Percentiles rank a stretch among this genome's conserved stretches.
Evolutionary conservation across 2,888 invertebrate species (phyloP).

Genomic region (Hirtodrosophila confusa): DNA sequence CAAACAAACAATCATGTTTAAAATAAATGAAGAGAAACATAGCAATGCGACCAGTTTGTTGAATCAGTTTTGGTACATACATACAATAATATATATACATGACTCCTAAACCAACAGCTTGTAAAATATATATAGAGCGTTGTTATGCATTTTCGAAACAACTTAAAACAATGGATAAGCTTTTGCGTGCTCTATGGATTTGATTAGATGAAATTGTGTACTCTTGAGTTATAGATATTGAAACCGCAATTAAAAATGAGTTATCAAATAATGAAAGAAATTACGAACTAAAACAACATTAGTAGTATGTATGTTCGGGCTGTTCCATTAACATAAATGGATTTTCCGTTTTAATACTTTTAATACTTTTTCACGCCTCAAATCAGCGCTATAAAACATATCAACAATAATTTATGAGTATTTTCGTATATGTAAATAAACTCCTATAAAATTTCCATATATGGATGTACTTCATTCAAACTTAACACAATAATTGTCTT

Average conservation of each 20-base stretch:
- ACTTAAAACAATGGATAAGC: slow-evolving; percentile 33
- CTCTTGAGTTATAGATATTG: slow-evolving; percentile 11
- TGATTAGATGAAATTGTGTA: slow-evolving; percentile 18
- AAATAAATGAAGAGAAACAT: slow-evolving; percentile 31
- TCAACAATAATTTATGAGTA: slow-evolving; percentile 36
- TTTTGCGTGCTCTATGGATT: slow-evolving; percentile 30
- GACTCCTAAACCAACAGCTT: slow-evolving; percentile 27
- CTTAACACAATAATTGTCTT: slow-evolving; percentile 40
- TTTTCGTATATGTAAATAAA: slow-evolving; percentile 56
- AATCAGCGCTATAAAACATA: slow-evolving; percentile 28
- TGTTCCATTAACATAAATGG: slow-evolving; percentile 15
- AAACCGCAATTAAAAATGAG: slow-evolving; percentile 47
- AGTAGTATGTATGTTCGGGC: slow-evolving; percentile 8
- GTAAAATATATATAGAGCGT: not conserved
- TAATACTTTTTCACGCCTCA: slow-evolving; percentile 38
- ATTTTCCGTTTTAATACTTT: slow-evolving; percentile 3
- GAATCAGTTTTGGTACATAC: slow-evolving; percentile 18
- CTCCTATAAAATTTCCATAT: slow-evolving; percentile 61
- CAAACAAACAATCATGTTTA: slow-evolving; percentile 24
- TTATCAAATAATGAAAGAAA: slow-evolving; percentile 3
- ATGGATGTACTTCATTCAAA: slow-evolving; percentile 22
- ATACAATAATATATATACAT: slow-evolving; percentile 15
- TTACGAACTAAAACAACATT: slow-evolving; percentile 24
- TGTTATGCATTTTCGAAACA: slow-evolving; percentile 20
- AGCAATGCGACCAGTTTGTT: slow-evolving; percentile 36